These are phyloP conservation scores for Chrysolina americana DNA, from an alignment of 2,888 invertebrate genomes.

Conservation along the genomic window DNA sequence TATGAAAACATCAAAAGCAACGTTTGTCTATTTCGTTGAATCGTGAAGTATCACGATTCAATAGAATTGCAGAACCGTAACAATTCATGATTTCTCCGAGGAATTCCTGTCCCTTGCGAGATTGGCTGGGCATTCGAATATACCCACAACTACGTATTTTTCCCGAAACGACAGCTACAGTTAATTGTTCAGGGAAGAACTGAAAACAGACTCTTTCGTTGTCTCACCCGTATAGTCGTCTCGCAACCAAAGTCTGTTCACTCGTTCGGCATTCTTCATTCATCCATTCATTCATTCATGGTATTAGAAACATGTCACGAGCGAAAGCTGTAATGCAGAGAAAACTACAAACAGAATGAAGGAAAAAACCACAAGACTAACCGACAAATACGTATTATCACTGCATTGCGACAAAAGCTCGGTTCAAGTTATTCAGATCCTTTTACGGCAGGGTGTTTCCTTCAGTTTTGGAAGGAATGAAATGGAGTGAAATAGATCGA, in stretches of 20 bases:
- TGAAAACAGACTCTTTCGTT: neutral
- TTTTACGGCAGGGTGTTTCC: neutral
- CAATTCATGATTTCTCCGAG: neutral
- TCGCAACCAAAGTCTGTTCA: neutral
- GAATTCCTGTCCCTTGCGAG: neutral
- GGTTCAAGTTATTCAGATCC: neutral
- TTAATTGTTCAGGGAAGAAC: neutral
- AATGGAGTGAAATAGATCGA: neutral
- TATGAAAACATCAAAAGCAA: neutral
- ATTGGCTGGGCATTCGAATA: neutral
- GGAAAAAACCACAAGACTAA: neutral
- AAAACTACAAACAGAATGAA: neutral
- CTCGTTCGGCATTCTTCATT: neutral
- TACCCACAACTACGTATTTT: neutral
- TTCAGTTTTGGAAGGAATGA: too few species aligned
- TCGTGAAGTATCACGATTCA: neutral
- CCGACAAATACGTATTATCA: neutral
- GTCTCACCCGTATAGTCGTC: neutral
- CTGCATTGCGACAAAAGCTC: neutral
- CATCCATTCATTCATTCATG: neutral
- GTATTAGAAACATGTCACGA: neutral
- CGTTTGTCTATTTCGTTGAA: neutral
- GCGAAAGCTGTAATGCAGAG: neutral
- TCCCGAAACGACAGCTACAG: neutral
- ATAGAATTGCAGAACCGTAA: neutral